phyloP scores from a whole-genome alignment of 2,797 vertebrate species.

The Miichthys miiuy region DNA sequence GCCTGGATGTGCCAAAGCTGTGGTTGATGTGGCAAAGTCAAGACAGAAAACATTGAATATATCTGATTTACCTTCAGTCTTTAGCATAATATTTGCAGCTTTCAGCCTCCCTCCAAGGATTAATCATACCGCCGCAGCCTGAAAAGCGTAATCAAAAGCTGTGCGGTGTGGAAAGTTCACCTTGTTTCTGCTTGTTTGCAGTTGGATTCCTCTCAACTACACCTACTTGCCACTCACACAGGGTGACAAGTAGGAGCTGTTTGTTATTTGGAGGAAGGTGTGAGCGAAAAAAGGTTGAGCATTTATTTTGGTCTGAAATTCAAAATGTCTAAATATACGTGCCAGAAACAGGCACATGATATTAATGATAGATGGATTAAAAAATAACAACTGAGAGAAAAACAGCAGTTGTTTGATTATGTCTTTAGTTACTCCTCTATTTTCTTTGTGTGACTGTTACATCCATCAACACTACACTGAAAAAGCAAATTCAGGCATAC shows the following conservation, averaged over 20 bases:
- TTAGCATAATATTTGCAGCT: not conserved
- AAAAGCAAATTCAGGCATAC: not conserved
- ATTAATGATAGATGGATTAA: too few relatives aligned
- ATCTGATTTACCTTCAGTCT: not conserved
- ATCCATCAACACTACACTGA: not conserved
- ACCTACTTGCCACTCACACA: slow-evolving; percentile 30
- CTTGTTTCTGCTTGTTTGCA: slow-evolving; percentile 31
- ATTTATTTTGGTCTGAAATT: slow-evolving; percentile 28
- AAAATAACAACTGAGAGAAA: too few relatives aligned
- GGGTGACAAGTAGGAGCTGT: slow-evolving; percentile 33
- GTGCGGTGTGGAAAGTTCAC: slow-evolving; percentile 19
- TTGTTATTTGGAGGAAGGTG: slow-evolving; percentile 6
- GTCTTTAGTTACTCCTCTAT: not conserved
- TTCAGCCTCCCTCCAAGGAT: not conserved
- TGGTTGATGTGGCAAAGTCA: slow-evolving; percentile 11
- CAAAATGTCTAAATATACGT: not conserved
- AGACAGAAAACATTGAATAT: not conserved
- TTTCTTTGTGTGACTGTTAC: not conserved
- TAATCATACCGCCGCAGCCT: slow-evolving; percentile 7
- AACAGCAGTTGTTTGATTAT: too few relatives aligned
- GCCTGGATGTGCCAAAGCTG: slow-evolving; percentile 13
- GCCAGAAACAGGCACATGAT: not conserved
- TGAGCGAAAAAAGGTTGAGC: slow-evolving; percentile 5
- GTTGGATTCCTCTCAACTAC: slow-evolving; percentile 34
- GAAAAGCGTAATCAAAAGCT: slow-evolving; percentile 8